Base-by-base conservation (phyloP, 2,888 invertebrate species). In the Hedya salicella region DNA sequence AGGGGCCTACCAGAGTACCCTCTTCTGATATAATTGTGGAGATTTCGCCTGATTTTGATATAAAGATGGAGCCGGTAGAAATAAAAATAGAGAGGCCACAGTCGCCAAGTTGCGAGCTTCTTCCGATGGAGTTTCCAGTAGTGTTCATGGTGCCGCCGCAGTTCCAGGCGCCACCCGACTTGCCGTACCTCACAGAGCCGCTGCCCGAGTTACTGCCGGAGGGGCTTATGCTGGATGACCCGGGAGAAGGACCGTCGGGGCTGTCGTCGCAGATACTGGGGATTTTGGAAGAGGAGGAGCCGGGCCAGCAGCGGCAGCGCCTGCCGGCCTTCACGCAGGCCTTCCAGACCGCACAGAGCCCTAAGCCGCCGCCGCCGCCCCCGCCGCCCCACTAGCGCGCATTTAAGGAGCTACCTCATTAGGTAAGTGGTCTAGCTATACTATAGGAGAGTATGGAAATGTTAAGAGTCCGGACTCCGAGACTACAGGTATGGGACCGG, bases 341-440 rank as follows among this genome's bases (percentile, higher is more conserved):
- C 46, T 93, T 93, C 76, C 91, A 91, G 73, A 91, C 91, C 16
- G 85, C 89, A 66, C 85, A 82, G 71, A 82, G 78, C 60, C 86
- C 92, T 3, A 92, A 89, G 71, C 92, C 90, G 30, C 92, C 93
- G 54, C 91, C 91, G 54, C 92, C 90, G 48, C 87, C 87, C 30
- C 88, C 89, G 17, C 88, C 87, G 68, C 91, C 91, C 9, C 90
- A 89, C 80, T 91, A 89, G 79, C 78, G 81, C 84, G 89, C 89
- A 89, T 90, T 91, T 91, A 88, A 84, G 80, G 75, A 86, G 82
- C 90, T 92, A 92, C 92, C 92, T 92, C 91, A 91, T 75, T 91
- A 91, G 87, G 90, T 90, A 91, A 91, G 81, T 87, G 85, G 82
- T 81, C 80, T 89, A 88, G 87, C 86, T 89, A 87, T 90, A 87